Evolutionary conservation across 2,888 invertebrate species (phyloP).

Genomic region (Agrotis clavis): DNA sequence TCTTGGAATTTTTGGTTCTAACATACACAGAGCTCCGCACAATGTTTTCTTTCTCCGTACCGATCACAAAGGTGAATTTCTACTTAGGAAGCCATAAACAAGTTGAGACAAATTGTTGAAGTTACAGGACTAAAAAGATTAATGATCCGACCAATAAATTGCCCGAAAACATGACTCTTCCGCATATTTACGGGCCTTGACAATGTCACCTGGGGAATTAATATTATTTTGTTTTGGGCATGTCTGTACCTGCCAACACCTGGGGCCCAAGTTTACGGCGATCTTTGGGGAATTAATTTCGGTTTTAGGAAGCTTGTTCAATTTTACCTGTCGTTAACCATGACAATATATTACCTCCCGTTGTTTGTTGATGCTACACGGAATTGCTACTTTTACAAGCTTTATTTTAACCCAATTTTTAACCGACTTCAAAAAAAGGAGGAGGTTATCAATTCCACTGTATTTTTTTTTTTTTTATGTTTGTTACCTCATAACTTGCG

Average conservation of each 20-base stretch:
- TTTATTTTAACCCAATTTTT: no score
- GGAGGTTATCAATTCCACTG: no score
- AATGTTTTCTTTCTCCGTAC: conserved; percentile 15
- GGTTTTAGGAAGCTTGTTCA: conserved; percentile 6
- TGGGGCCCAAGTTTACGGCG: conserved; percentile 17
- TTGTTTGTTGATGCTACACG: background rate
- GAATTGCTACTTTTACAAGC: no score
- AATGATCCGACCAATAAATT: conserved; percentile 60
- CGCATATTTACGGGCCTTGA: conserved; percentile 41
- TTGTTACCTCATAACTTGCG: no score
- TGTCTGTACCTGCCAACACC: conserved; percentile 23
- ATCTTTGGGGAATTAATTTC: conserved; percentile 8
- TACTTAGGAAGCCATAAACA: conserved; percentile 25
- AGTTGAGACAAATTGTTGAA: conserved; percentile 42
- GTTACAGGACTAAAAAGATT: conserved; percentile 54
- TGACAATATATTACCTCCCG: background rate
- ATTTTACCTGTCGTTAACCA: conserved; percentile 7
- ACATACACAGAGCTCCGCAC: no score
- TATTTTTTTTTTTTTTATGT: no score
- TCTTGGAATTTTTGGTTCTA: no score
- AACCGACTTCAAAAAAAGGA: no score
- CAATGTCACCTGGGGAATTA: conserved; percentile 36
- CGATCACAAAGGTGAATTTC: conserved; percentile 28
- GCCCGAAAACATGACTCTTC: conserved; percentile 48
- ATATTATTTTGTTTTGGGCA: conserved; percentile 29